Base-by-base conservation (phyloP, 2,888 invertebrate species). In the Invenusta paracnida region DNA sequence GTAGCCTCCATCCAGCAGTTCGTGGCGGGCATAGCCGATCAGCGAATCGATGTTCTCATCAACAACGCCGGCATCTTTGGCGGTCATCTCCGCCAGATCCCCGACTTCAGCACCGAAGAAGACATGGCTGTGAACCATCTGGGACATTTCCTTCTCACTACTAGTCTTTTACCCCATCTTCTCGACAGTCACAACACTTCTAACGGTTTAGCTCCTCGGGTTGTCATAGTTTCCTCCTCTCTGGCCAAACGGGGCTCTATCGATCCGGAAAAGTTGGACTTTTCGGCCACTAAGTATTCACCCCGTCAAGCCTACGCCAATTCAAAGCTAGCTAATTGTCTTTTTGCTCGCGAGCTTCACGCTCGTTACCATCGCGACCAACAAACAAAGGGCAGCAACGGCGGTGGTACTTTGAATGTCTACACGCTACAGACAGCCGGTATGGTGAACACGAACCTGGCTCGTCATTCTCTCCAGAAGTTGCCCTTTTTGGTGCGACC, bases 71-170 rank as follows among this genome's bases (percentile, higher is more conserved):
- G 90, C 13, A 89, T 89, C 0, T 88, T 88, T 87, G 83, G 86
- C 81, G 87, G 88, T 67, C 83, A 83, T 83, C 48, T 83, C 27
- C 30, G 83, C 30, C 29, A 27, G 29, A 48, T 83, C 1, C 89
- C 88, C 0, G 25, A 90, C 11, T 5, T 30, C 1, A 83, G 88
- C 30, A 90, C 91, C 0, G 88, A 89, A 84, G 91, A 91, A 85
- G 90, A 90, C 0, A 88, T 91, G 88, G 91, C 90, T 82, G 90
- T 91, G n/a, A 91, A 91, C 88, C 89, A 91, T 88, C 88, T 91
- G 73, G 91, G 91, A 29, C 91, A 90, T 86, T 91, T 91, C 88
- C 87, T 90, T 11, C 87, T 91, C 73, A 91, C 91, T 25, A 88
- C 89, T 86, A 88, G 91, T n/a, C 88, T 91, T 11, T 87, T 91